phyloP scores from a whole-genome alignment of 2,888 invertebrate genomes.

The Orthonychiurus folsomi region DNA sequence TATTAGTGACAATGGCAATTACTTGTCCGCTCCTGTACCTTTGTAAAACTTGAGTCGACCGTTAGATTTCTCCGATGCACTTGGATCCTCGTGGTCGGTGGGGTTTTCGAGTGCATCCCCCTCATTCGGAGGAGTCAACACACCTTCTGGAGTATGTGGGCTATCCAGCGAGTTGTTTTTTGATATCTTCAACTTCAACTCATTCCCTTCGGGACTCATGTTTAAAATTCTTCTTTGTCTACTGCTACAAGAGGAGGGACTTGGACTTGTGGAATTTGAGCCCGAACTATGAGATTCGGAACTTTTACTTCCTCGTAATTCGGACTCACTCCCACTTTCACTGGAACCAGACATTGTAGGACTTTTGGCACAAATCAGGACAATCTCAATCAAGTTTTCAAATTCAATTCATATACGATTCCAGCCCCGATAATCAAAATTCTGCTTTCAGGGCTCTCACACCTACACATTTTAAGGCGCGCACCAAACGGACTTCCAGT shows the following conservation, averaged over 20 bases:
- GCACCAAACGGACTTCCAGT: too few species aligned
- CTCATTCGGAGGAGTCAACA: slow-evolving; percentile 12
- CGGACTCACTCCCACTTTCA: background rate
- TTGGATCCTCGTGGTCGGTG: slow-evolving; percentile 16
- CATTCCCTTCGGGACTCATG: background rate
- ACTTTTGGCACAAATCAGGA: background rate
- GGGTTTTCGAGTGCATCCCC: slow-evolving; percentile 27
- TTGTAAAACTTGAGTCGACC: slow-evolving; percentile 73
- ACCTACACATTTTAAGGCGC: too few species aligned
- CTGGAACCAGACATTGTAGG: background rate
- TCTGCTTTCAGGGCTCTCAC: too few species aligned
- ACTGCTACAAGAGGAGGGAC: background rate
- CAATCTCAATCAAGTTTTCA: background rate
- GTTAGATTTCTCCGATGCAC: slow-evolving; percentile 47
- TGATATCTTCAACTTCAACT: background rate
- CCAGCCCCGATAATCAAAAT: too few species aligned
- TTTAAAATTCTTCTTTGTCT: background rate
- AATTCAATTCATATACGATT: background rate
- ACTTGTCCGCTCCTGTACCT: too few species aligned
- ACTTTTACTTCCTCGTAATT: background rate
- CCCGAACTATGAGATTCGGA: background rate
- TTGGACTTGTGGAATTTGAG: background rate
- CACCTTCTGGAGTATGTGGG: background rate
- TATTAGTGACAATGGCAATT: slow-evolving; percentile 21
- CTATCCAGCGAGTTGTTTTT: background rate